phyloP scores from a whole-genome alignment of 1,140 invertebrate species.

The Tribolium castaneum region DNA sequence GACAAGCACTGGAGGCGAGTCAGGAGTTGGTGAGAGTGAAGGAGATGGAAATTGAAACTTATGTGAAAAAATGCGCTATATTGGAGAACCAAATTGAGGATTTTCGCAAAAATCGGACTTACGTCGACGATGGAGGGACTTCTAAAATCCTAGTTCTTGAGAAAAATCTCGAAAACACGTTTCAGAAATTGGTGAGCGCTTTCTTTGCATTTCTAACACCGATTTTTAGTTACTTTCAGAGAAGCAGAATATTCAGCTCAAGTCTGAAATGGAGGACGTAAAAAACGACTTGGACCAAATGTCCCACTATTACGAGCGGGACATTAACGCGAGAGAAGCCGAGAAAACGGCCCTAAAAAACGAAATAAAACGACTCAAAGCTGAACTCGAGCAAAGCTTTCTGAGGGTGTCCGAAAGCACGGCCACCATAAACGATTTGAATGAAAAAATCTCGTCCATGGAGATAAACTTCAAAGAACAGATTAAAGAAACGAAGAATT shows the following conservation, averaged over 20 bases:
- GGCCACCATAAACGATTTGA: constrained; percentile 47
- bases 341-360: constrained; percentile 59
- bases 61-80: constrained; percentile 47
- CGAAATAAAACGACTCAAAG: constrained; percentile 58
- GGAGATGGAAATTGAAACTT: constrained; percentile 52
- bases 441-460: constrained; percentile 47
- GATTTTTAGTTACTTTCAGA: constrained; percentile 59
- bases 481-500: constrained; percentile 45
- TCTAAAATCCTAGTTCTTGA: constrained; percentile 58
- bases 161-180: constrained; percentile 59
- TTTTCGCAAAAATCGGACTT: constrained; percentile 46
- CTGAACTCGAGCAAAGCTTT: constrained; percentile 52
- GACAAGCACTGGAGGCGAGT: constrained; percentile 45
- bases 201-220: background rate
- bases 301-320: constrained; percentile 59
- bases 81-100: constrained; percentile 55
- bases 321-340: constrained; percentile 59
- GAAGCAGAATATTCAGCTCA: constrained; percentile 61
- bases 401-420: constrained; percentile 48
- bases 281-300: constrained; percentile 63
- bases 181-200: constrained; percentile 58
- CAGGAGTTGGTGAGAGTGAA: constrained; percentile 51
- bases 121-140: constrained; percentile 48
- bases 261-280: constrained; percentile 60
- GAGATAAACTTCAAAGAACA: constrained; percentile 50